Conservation (phyloP, 2,888 invertebrate species). For the Siphlonurus alternatus region DNA sequence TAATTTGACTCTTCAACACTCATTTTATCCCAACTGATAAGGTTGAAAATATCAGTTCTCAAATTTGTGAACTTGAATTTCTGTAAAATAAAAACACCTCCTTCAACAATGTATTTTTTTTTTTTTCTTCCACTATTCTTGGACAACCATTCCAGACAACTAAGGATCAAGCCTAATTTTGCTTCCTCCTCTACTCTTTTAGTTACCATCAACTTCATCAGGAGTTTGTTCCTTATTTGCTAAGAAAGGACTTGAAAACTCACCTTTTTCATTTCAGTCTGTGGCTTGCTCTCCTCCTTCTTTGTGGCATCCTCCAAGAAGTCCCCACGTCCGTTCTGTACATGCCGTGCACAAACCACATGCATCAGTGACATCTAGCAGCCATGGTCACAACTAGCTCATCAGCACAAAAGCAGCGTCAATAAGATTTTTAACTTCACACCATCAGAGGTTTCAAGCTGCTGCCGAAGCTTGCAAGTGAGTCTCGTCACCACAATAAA, state of each 20-base stretch:
- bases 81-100: background rate
- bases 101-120: background rate
- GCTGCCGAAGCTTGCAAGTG: background rate
- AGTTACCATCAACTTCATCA: too few relatives aligned
- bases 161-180: background rate
- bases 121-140: background rate
- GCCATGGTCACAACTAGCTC: background rate
- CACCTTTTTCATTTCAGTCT: background rate
- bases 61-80: too few relatives aligned
- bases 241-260: background rate
- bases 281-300: background rate
- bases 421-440: background rate
- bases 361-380: background rate
- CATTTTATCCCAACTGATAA: too few relatives aligned
- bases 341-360: background rate
- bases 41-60: too few relatives aligned
- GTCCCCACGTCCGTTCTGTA: background rate
- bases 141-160: background rate
- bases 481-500: too few relatives aligned
- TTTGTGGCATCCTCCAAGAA: background rate
- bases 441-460: background rate
- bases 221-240: too few relatives aligned
- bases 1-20: too few relatives aligned
- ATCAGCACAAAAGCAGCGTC: background rate
- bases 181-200: too few relatives aligned